Evolutionary conservation across 2,797 vertebrate genomes (phyloP).

Genomic region (Adrianichthys oophorus): DNA sequence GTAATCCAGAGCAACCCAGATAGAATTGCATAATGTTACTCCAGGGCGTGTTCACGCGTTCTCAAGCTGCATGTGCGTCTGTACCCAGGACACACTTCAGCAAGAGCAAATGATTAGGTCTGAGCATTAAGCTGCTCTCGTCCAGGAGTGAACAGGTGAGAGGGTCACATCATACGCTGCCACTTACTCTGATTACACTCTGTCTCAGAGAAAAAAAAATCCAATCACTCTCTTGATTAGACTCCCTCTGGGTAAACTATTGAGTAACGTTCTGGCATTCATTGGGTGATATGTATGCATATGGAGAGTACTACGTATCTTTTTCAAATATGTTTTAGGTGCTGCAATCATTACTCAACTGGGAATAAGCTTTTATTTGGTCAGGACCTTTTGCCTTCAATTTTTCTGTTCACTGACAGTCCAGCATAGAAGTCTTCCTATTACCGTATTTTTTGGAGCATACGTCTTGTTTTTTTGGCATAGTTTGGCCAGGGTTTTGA

Average conservation of each 20-base stretch:
- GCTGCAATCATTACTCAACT: no score
- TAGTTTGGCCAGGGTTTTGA: no score
- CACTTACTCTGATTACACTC: constrained; percentile 48
- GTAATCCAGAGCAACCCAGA: no score
- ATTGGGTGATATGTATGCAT: not conserved
- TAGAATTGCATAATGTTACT: constrained; percentile 6
- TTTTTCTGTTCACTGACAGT: no score
- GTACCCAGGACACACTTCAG: constrained; percentile 17
- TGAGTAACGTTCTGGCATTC: constrained; percentile 34
- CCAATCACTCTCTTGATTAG: constrained; percentile 61
- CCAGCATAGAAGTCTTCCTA: no score
- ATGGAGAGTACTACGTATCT: no score
- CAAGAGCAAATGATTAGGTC: constrained; percentile 30
- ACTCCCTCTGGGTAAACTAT: constrained; percentile 36
- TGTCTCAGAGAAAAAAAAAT: constrained; percentile 21
- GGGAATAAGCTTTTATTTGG: no score
- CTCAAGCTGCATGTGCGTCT: constrained; percentile 12
- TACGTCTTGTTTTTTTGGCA: no score
- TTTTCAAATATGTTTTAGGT: no score
- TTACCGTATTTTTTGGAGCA: no score
- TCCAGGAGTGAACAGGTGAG: constrained; percentile 36
- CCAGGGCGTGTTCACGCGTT: constrained; percentile 5
- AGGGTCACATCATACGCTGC: constrained; percentile 40
- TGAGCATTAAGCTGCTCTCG: constrained; percentile 26
- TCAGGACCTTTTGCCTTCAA: no score